phyloP scores from a whole-genome alignment of 1,140 invertebrate species.

The Oncopeltus fasciatus region DNA sequence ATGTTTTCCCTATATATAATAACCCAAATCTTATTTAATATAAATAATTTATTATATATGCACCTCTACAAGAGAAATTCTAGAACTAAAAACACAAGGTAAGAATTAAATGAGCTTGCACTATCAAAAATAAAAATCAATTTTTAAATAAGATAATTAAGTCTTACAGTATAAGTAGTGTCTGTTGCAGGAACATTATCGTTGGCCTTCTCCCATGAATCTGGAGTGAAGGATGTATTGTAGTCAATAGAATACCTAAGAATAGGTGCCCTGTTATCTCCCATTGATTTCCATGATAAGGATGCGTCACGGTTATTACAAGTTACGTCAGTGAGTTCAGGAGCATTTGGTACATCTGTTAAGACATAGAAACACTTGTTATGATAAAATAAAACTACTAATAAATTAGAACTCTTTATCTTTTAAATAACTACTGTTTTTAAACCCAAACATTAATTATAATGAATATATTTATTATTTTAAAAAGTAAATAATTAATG shows the following conservation, averaged over 20 bases:
- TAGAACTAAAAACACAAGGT: too few relatives aligned
- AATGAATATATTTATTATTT: too few relatives aligned
- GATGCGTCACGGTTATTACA: constrained; percentile 58
- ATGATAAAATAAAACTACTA: neutral
- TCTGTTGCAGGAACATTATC: constrained; percentile 67
- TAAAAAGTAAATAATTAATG: neutral
- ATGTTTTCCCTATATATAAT: too few relatives aligned
- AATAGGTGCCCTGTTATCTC: constrained; percentile 89
- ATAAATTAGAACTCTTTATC: neutral
- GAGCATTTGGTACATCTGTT: constrained; percentile 82
- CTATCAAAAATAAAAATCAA: too few relatives aligned
- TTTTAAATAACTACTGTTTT: too few relatives aligned
- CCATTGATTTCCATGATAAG: constrained; percentile 71
- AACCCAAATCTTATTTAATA: too few relatives aligned
- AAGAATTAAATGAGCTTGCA: too few relatives aligned
- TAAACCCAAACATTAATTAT: too few relatives aligned
- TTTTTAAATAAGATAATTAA: too few relatives aligned
- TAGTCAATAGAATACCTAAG: constrained; percentile 81
- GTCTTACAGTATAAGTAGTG: constrained; percentile 47
- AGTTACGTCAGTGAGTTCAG: constrained; percentile 45
- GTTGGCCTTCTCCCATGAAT: constrained; percentile 70
- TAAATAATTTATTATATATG: too few relatives aligned
- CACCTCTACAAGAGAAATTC: too few relatives aligned
- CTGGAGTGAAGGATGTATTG: constrained; percentile 87
- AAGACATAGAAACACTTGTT: constrained; percentile 14